A percentile compares a stretch with the other conserved stretches of the same genome.
phyloP scores from a whole-genome alignment of 2,113 vertebrate species.

The Pluvialis apricaria region DNA sequence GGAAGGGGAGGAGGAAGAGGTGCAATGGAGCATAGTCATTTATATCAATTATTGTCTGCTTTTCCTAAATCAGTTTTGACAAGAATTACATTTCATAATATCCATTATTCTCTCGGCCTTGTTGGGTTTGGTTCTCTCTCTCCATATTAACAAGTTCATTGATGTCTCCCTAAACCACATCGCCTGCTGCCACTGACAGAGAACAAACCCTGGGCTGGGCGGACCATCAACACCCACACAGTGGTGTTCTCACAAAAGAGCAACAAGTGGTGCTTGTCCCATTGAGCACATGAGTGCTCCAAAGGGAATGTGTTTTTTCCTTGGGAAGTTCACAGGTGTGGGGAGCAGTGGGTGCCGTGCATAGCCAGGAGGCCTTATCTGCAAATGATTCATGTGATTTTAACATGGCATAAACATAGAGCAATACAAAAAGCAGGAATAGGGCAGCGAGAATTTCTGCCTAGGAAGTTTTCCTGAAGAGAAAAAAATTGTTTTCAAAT shows the following conservation, averaged over 20 bases:
- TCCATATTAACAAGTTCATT: background rate
- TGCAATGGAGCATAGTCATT: slow-evolving; percentile 35
- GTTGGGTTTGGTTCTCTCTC: background rate
- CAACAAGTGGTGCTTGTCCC: background rate
- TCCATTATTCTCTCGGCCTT: background rate
- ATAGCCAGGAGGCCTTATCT: background rate
- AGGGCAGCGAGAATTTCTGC: background rate
- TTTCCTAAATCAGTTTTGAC: slow-evolving; percentile 52
- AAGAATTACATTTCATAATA: slow-evolving; percentile 36
- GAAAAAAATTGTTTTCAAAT: background rate
- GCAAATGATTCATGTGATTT: background rate
- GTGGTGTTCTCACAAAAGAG: rapidly evolving
- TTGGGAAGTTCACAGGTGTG: background rate
- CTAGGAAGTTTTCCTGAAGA: background rate
- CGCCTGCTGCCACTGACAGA: background rate
- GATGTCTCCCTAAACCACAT: background rate
- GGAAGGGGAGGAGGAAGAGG: background rate
- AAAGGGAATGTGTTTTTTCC: background rate
- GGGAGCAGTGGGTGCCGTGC: background rate
- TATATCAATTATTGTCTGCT: slow-evolving; percentile 57
- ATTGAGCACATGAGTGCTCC: background rate
- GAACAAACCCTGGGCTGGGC: background rate
- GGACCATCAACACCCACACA: background rate
- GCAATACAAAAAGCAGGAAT: background rate
- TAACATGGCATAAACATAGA: background rate